Evolutionary conservation across 2,888 invertebrate species (phyloP).

Genomic region (Campoplex capitator): DNA sequence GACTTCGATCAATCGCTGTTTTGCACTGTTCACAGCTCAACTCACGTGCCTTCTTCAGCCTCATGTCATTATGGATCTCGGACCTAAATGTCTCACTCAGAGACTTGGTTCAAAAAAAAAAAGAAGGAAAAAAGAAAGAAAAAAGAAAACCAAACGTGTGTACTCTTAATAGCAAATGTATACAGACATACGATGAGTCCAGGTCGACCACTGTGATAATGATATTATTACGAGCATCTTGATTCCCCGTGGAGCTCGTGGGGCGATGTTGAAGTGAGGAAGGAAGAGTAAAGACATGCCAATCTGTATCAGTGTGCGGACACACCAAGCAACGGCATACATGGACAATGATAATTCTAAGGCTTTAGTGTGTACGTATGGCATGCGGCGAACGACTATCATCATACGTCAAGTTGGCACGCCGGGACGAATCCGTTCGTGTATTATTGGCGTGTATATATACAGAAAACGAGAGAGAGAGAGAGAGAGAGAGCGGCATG

Average conservation of each 20-base stretch:
- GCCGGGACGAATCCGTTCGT: slow-evolving; percentile 76
- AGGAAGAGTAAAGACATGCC: slow-evolving; percentile 56
- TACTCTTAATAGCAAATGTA: slow-evolving; percentile 28
- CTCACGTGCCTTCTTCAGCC: slow-evolving; percentile 11
- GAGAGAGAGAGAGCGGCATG: slow-evolving; percentile 58
- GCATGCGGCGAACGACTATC: slow-evolving; percentile 78
- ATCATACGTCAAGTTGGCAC: slow-evolving; percentile 82
- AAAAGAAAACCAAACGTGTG: background rate
- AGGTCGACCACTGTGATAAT: slow-evolving; percentile 82
- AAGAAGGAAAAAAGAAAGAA: slow-evolving; percentile 16
- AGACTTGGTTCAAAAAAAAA: slow-evolving; percentile 50
- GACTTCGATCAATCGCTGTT: background rate
- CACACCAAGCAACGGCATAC: background rate
- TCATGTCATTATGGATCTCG: slow-evolving; percentile 53
- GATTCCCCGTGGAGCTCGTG: slow-evolving; percentile 77
- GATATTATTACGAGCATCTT: slow-evolving; percentile 84
- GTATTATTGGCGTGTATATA: slow-evolving; percentile 17
- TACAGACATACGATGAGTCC: slow-evolving; percentile 60
- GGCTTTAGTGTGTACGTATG: background rate
- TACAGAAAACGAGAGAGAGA: too few relatives aligned
- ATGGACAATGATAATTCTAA: slow-evolving; percentile 14
- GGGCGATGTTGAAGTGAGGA: slow-evolving; percentile 56
- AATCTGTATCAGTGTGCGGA: background rate
- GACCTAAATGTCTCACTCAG: slow-evolving; percentile 82
- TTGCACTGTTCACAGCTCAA: background rate